Percentiles rank a stretch among this genome's conserved stretches.
These are phyloP conservation scores for Fulica atra DNA, from an alignment of 2,113 vertebrate genomes.

Conservation along the genomic window DNA sequence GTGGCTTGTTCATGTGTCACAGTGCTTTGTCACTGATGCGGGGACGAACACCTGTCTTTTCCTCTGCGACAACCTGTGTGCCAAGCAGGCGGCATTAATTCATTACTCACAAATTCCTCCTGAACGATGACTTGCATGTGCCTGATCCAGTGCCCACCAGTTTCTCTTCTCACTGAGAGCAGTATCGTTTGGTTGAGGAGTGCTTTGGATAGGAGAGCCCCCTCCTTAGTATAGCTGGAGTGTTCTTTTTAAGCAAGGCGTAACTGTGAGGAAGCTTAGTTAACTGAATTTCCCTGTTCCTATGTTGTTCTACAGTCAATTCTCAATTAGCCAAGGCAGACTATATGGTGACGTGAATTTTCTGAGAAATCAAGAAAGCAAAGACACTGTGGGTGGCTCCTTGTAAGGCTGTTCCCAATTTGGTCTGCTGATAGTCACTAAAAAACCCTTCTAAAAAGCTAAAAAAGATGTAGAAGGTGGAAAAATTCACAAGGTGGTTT, in stretches of 20 bases:
- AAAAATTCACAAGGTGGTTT: neutral
- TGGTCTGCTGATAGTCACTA: neutral
- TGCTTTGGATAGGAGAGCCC: neutral
- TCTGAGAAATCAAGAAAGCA: neutral
- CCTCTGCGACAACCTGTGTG: neutral
- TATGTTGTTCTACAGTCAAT: neutral
- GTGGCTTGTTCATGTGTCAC: neutral
- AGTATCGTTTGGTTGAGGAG: neutral
- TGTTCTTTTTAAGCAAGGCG: neutral
- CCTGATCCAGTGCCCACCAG: neutral
- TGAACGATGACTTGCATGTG: rapidly evolving
- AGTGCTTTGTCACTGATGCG: neutral
- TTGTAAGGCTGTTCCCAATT: neutral
- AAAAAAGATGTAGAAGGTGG: neutral
- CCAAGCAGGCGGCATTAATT: neutral
- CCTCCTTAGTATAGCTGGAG: neutral
- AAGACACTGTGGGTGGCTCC: neutral
- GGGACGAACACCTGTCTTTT: neutral
- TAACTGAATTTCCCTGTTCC: neutral
- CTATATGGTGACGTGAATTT: neutral
- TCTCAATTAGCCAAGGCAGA: neutral
- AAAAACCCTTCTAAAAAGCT: neutral
- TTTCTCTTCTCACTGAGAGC: neutral
- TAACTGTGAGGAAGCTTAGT: neutral
- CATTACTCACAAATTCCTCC: neutral